Conservation (phyloP, 2,888 invertebrate genomes). For the Pseudococcus longispinus region DNA sequence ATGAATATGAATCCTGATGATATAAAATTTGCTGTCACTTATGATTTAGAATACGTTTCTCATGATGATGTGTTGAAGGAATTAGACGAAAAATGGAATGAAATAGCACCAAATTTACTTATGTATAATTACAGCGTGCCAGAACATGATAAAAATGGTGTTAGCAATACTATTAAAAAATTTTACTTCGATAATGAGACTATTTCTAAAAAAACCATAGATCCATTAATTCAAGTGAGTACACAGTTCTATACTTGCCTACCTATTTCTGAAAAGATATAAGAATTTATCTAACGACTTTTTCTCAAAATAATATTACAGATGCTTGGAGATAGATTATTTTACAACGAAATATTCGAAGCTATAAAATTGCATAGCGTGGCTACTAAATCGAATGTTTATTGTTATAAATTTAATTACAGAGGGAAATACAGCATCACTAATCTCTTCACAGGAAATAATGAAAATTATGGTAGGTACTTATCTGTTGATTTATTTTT, state of each 20-base stretch:
- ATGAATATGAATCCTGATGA: too few species aligned
- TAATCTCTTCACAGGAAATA: conserved; percentile 60
- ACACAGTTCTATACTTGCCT: neutral
- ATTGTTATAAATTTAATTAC: conserved; percentile 61
- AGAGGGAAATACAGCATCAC: conserved; percentile 60
- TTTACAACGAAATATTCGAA: conserved; percentile 60
- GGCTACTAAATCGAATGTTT: conserved; percentile 59
- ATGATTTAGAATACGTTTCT: conserved; percentile 58
- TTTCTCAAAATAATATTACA: conserved; percentile 56
- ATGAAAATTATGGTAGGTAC: conserved; percentile 26
- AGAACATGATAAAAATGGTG: neutral
- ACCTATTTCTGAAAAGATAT: neutral
- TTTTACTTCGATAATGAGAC: neutral
- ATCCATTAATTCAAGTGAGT: neutral
- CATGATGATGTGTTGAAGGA: conserved; percentile 58
- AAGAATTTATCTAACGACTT: neutral
- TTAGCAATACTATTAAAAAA: neutral
- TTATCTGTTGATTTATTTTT: neutral
- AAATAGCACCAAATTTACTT: conserved; percentile 60
- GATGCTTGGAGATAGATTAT: conserved; percentile 61
- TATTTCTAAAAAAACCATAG: neutral
- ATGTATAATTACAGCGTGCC: conserved; percentile 60
- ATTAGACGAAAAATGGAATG: conserved; percentile 60
- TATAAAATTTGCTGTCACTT: neutral
- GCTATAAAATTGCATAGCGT: conserved; percentile 60